These are phyloP conservation scores for Elysia crispata DNA, from an alignment of 2,888 invertebrate genomes.

Conservation along the genomic window DNA sequence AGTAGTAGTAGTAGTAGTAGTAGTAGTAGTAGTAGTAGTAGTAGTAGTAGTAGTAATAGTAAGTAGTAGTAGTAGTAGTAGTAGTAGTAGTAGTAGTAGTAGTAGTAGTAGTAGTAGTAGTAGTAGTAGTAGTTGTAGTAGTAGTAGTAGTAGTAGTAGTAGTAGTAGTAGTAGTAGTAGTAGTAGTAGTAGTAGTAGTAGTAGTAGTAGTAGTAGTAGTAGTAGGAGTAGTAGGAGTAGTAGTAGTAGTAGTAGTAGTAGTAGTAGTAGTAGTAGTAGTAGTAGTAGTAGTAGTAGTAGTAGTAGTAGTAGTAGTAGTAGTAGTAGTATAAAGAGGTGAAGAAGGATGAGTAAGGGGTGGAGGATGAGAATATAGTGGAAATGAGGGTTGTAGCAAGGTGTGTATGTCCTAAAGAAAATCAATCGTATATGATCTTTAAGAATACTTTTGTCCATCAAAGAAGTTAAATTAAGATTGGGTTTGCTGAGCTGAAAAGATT, in stretches of 20 bases:
- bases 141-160: constrained; percentile 19
- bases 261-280: constrained; percentile 19
- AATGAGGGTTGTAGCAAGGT: not conserved
- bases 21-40: constrained; percentile 19
- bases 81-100: constrained; percentile 19
- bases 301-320: constrained; percentile 19
- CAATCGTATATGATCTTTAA: no score
- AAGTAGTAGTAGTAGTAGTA: constrained; percentile 5
- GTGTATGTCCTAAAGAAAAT: no score
- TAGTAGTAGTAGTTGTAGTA: constrained; percentile 14
- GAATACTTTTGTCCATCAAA: no score
- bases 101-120: constrained; percentile 19
- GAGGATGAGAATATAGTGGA: not conserved
- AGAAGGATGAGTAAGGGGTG: not conserved
- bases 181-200: no score
- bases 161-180: not conserved
- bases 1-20: constrained; percentile 15
- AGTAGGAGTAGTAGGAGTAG: not conserved
- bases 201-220: no score
- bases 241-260: constrained; percentile 19
- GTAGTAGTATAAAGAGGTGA: not conserved
- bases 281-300: constrained; percentile 19
- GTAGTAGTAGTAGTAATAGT: constrained; percentile 16
- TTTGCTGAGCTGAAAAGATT: no score
- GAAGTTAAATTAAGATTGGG: no score